Base-by-base conservation (phyloP, 2,113 vertebrate species). In the Erinaceus europaeus region DNA sequence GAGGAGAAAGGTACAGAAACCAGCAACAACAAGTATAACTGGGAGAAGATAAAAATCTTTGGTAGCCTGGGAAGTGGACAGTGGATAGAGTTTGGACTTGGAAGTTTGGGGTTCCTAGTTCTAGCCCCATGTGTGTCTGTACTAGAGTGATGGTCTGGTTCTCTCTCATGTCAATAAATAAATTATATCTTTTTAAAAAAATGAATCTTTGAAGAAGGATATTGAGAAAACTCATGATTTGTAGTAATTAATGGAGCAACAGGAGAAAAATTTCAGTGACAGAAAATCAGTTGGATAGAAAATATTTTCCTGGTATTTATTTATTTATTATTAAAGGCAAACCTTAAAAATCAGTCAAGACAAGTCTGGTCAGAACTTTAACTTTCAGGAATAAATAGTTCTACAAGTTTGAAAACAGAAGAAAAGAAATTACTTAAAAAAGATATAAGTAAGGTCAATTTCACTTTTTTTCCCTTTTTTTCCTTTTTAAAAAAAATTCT, bases 331-430 rank as follows among this genome's bases (percentile, higher is more conserved):
- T n/a, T n/a, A n/a, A 40, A 48, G 42, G 68, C 27, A 57, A 83
- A 84, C 6, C 46, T 81, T 52, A 77, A 86, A 57, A 50, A 81
- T 69, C 32, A 85, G 67, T 25, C 36, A 91, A 92, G 81, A 55
- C 5, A 57, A 62, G 53, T 40, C 34, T 38, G 36, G 40, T 69
- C 59, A 92, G 34, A 69, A 89, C 76, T 86, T 67, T 15, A 69
- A 48, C 44, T 91, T 65, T 79, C 9, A 69, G 64, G 52, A 27
- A 69, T 36, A 40, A 81, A n/a, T n/a, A 76, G 14, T 68, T 69
- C 46, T 75, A 6, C 5, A 72, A 64, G 42, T 6, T 67, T 76
- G 50, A 69, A 67, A 77, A 59, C 4, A 7, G 17, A 83, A 93
- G 80, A 44, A 44, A 67, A 69, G 52, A 86, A 73, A n/a, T n/a